Conservation (phyloP, 1,140 invertebrate species). For the Microplitis demolitor region DNA sequence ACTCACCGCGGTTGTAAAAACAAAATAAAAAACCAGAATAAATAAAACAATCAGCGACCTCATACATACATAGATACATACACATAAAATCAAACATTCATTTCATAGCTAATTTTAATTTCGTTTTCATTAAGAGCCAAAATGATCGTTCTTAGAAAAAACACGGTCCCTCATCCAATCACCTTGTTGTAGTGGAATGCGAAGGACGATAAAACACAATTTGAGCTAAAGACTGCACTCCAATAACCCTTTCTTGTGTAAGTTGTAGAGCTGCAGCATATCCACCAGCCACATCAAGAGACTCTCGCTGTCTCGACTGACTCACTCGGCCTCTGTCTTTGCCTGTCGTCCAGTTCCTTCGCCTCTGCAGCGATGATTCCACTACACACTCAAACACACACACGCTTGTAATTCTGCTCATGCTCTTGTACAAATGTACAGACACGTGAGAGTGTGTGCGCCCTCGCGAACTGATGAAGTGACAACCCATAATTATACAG, state of each 20-base stretch:
- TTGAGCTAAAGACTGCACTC: conserved; percentile 56
- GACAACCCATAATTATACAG: conserved; percentile 64
- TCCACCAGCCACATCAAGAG: conserved; percentile 5
- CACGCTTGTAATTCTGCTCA: too few relatives aligned
- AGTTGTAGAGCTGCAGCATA: background rate
- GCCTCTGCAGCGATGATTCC: conserved; percentile 11
- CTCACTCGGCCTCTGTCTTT: conserved; percentile 11
- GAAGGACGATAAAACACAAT: conserved; percentile 59
- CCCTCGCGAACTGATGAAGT: conserved; percentile 57
- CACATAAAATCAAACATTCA: too few relatives aligned
- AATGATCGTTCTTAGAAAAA: conserved; percentile 36
- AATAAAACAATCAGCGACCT: too few relatives aligned
- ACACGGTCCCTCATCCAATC: conserved; percentile 39
- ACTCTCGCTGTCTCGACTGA: background rate
- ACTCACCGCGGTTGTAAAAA: too few relatives aligned
- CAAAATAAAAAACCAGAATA: too few relatives aligned
- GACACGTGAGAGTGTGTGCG: conserved; percentile 14
- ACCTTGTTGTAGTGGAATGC: conserved; percentile 29
- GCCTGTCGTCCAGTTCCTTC: conserved; percentile 27
- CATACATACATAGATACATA: too few relatives aligned
- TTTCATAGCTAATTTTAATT: too few relatives aligned
- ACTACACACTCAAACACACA: too few relatives aligned
- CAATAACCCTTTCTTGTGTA: conserved; percentile 35
- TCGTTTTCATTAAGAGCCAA: background rate
- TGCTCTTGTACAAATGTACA: too few relatives aligned